Percentiles rank a stretch among this genome's conserved stretches.
Conservation (phyloP, 2,888 invertebrate genomes). For the Erannis defoliaria region DNA sequence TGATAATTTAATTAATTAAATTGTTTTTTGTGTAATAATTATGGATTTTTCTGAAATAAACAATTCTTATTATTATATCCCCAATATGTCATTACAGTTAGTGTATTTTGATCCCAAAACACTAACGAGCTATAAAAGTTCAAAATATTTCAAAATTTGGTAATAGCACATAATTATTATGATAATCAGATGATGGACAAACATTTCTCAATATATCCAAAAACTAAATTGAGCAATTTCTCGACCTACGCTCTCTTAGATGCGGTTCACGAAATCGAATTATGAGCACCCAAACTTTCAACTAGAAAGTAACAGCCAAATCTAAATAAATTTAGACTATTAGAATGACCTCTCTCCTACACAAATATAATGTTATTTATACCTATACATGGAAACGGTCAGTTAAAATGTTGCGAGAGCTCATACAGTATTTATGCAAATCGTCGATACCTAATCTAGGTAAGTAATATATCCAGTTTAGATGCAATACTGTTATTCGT, state of each 20-base stretch:
- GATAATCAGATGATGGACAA: background rate
- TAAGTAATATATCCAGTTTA: background rate
- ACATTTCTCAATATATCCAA: background rate
- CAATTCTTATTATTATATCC: too few relatives aligned
- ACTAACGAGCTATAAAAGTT: background rate
- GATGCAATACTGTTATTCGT: background rate
- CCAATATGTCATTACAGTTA: background rate
- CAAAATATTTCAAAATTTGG: background rate
- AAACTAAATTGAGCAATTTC: slow-evolving; percentile 1
- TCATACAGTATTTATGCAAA: slow-evolving; percentile 23
- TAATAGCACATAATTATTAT: background rate
- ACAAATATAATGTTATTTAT: slow-evolving; percentile 22
- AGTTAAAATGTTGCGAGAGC: slow-evolving; percentile 18
- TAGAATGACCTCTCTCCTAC: slow-evolving; percentile 38
- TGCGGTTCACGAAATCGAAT: slow-evolving; percentile 27
- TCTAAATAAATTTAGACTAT: slow-evolving; percentile 27
- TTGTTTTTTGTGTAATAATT: too few relatives aligned
- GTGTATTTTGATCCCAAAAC: too few relatives aligned
- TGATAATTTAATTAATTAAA: too few relatives aligned
- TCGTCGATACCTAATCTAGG: background rate
- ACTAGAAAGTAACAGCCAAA: slow-evolving; percentile 41
- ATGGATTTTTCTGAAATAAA: too few relatives aligned
- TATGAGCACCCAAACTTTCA: slow-evolving; percentile 34
- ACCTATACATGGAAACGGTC: slow-evolving; percentile 16
- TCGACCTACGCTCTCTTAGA: slow-evolving; percentile 22